A percentile compares a stretch with the other conserved stretches of the same genome.
These are phyloP conservation scores for Procambarus clarkii DNA, from an alignment of 1,140 invertebrate genomes.

Conservation along the genomic window DNA sequence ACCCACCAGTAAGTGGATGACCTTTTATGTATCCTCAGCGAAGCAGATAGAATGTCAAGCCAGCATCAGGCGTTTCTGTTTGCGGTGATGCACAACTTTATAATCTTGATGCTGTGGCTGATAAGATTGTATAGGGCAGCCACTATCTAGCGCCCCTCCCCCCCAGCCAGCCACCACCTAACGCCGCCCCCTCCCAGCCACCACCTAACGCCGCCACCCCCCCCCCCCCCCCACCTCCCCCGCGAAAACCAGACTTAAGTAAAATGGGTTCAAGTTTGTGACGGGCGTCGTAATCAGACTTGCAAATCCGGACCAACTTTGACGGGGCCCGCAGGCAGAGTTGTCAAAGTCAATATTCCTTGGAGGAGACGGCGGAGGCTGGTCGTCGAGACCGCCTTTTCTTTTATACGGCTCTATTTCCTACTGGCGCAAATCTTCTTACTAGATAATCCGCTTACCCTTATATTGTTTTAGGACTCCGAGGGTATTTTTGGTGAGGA, in stretches of 20 bases:
- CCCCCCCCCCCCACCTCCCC: too few relatives aligned
- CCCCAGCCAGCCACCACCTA: neutral
- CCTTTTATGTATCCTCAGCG: too few relatives aligned
- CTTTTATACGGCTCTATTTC: neutral
- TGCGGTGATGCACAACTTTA: too few relatives aligned
- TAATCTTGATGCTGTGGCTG: too few relatives aligned
- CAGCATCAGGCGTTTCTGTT: too few relatives aligned
- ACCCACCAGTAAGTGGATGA: too few relatives aligned
- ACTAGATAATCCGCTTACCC: neutral
- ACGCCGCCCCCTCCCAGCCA: neutral
- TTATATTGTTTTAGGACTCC: neutral
- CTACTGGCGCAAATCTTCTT: neutral
- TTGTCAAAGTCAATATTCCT: conserved; percentile 4
- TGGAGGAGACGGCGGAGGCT: neutral
- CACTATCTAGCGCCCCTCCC: neutral
- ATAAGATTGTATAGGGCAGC: too few relatives aligned
- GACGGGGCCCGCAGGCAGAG: neutral
- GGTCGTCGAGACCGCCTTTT: neutral
- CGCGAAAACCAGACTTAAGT: conserved; percentile 11
- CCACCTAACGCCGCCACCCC: neutral
- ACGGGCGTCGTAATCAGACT: conserved; percentile 3
- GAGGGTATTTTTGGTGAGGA: neutral
- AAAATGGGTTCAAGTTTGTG: conserved; percentile 2
- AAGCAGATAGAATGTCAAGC: too few relatives aligned
- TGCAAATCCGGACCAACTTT: conserved; percentile 16